Percentiles rank a stretch among this genome's conserved stretches.
These are phyloP conservation scores for Hypocryptadius cinnamomeus DNA, from an alignment of 2,113 vertebrate genomes.

Conservation along the genomic window DNA sequence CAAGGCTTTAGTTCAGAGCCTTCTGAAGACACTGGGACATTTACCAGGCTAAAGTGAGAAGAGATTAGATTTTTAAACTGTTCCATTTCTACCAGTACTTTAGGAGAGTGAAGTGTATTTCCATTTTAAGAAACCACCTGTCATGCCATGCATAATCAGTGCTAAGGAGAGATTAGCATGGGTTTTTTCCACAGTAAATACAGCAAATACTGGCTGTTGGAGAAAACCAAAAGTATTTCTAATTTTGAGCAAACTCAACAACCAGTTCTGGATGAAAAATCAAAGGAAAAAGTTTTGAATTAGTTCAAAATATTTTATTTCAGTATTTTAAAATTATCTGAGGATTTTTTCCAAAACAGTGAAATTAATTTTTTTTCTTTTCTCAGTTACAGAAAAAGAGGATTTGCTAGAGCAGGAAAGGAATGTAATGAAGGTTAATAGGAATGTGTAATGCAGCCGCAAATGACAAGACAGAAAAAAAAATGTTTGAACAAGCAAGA, in stretches of 20 bases:
- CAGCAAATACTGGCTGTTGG: background rate
- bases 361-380: background rate
- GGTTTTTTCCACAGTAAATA: background rate
- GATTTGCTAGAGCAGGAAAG: background rate
- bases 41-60: background rate
- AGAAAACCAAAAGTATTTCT: background rate
- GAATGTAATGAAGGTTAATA: background rate
- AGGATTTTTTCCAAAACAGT: background rate
- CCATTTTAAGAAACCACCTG: slow-evolving; percentile 22
- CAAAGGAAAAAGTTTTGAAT: background rate
- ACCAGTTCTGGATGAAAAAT: background rate
- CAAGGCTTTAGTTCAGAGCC: background rate
- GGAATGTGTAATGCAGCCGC: background rate
- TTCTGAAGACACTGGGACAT: background rate
- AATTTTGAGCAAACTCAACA: background rate
- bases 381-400: background rate
- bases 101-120: slow-evolving; percentile 15
- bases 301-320: background rate
- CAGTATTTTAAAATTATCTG: background rate
- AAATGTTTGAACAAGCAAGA: background rate
- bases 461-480: background rate
- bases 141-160: background rate
- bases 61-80: slow-evolving; percentile 14
- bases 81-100: background rate
- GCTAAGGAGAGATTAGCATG: background rate